Base-by-base conservation (phyloP, 2,888 invertebrate genomes). In the Acleris literana region DNA sequence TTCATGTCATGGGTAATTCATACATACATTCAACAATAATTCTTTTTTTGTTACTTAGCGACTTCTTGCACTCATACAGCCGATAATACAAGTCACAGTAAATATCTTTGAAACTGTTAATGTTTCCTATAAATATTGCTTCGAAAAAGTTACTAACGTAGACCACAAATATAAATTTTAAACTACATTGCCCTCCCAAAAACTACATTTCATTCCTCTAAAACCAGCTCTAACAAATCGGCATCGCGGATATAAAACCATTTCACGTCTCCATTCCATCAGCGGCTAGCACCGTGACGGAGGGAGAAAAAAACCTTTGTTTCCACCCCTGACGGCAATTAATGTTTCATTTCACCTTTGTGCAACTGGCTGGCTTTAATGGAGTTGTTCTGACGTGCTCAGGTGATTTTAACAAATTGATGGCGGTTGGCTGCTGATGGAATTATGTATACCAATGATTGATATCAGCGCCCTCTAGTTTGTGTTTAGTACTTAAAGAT, bases 341-440 rank as follows among this genome's bases (percentile, higher is more conserved):
- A 71, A 71, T 71, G 68, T 67, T 70, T 66, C 69, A 70, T 70
- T 68, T 68, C 70, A 70, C 71, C 69, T 70, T 71, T 68, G 64
- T 59, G 62, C 61, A 55, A 49, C 56, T 66, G 55, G 52, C 46
- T 56, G 33, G 33, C 29, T 49, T 49, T 59, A 59, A 59, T 49
- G 49, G 58, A 58, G 33, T 59, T 49, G 48, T 59, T 59, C 49
- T 59, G 46, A 44, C 57, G 57, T 55, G 55, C 43, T 43, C 55
- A 55, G 55, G 55, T 55, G 43, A 55, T 55, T 55, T 55, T 25
- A 22, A 6, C 29, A 20, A 20, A 60, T 51, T 49, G 39, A 59
- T 55, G 54, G 20, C 43, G 59, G 59, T 13, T 55, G 18, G 55
- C 20, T 18, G 55, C 39, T 39, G 39, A 43, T 43, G 55, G 55